Evolutionary conservation across 2,113 vertebrate genomes (phyloP), one percentile per base, ranked within the genome.

Genomic region (Felis chaus): DNA sequence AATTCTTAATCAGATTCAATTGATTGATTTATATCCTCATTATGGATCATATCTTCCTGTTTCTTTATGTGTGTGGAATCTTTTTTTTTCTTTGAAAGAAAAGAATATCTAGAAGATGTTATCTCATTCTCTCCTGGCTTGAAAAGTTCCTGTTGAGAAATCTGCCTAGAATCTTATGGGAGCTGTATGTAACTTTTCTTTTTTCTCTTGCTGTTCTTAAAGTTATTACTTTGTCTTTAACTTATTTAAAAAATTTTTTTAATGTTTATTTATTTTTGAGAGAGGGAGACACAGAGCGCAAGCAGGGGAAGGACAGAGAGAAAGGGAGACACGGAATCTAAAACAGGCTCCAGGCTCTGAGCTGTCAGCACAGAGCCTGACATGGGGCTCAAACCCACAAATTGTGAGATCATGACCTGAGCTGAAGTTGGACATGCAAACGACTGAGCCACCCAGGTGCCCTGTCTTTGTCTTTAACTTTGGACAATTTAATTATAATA

Each of bases 1-100:
- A 86, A 74, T 92, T 97, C 92, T 97, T 98, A 98, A 96, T 98
- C 97, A 97, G 92, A 96, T 98, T 94, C 88, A 96, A 94, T 97
- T 95, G 94, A 97, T 97, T 97, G 96, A 97, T 97, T 98, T 97
- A 97, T 96, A 57, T 95, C 65, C 84, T 98, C 95, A 96, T 97
- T 98, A 96, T 90, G 94, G 95, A 96, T 98, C 76, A 85, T 97
- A 97, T 96, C 97, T 98, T 93, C 79, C 66, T 97, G 82, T 91
- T 96, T 96, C 94, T 97, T 98, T 97, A 79, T 96, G 57, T 97
- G 69, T 96, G 74, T 97, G 97, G 76, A 93, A 92, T 69, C 31
- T 61, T 61, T 61, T 61, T 76, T 53, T 53, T 33, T 73, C 36
- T 29, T 79, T 74, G 23, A 39, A 36, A 71, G n/a, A 71, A 39